A percentile compares a stretch with the other conserved stretches of the same genome.
These are phyloP conservation scores for Lagopus leucura DNA, from an alignment of 2,113 vertebrate species.

Conservation along the genomic window DNA sequence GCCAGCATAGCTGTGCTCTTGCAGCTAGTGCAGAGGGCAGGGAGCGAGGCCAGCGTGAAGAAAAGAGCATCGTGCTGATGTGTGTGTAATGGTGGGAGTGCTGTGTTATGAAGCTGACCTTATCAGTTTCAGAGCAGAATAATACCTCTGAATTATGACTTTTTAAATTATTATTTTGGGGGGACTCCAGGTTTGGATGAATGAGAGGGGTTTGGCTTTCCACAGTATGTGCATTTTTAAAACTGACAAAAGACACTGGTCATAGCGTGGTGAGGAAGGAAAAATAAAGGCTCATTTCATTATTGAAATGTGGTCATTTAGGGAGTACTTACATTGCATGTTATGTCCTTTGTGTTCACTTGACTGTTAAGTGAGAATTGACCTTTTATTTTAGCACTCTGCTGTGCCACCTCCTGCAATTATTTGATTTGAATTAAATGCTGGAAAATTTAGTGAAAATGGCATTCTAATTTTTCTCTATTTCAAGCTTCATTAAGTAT, in stretches of 20 bases:
- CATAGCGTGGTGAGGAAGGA: background rate
- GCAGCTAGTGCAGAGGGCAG: rapidly evolving
- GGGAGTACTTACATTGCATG: background rate
- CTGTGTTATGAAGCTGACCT: background rate
- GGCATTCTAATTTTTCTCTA: slow-evolving; percentile 40
- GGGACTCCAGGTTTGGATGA: background rate
- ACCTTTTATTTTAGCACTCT: slow-evolving; percentile 27
- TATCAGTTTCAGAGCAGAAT: background rate
- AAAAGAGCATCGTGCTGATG: rapidly evolving
- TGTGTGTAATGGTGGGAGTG: background rate
- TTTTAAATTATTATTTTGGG: background rate
- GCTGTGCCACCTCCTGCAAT: background rate
- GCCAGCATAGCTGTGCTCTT: background rate
- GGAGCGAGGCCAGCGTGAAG: rapidly evolving
- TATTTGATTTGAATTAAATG: slow-evolving; percentile 32
- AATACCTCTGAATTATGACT: background rate
- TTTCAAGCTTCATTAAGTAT: slow-evolving; percentile 50
- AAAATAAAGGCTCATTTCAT: background rate
- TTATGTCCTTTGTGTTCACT: background rate
- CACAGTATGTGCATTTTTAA: background rate
- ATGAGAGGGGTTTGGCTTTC: background rate
- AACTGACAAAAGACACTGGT: background rate
- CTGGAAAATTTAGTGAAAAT: slow-evolving; percentile 5
- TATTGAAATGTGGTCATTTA: background rate
- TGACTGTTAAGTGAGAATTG: slow-evolving; percentile 17